phyloP scores from a whole-genome alignment of 2,888 invertebrate genomes.

The Cactoblastis cactorum region DNA sequence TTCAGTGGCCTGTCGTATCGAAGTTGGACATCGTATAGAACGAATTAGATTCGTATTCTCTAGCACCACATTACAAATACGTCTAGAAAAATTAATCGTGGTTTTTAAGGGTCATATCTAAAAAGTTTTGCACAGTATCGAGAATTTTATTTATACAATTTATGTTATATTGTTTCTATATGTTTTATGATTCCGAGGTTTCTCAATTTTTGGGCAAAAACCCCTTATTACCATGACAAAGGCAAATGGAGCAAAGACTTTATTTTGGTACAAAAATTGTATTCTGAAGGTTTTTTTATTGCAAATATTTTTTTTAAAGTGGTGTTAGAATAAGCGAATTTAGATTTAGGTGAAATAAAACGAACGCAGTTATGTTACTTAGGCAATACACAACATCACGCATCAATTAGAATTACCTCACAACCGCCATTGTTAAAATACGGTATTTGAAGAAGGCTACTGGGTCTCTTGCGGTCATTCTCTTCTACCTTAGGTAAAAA shows the following conservation, averaged over 20 bases:
- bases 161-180: too few species aligned
- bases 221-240: too few species aligned
- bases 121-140: too few species aligned
- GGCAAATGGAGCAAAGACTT: too few species aligned
- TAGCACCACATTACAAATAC: neutral
- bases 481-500: neutral
- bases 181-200: too few species aligned
- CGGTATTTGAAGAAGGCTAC: neutral
- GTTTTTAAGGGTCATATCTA: too few species aligned
- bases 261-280: too few species aligned
- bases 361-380: slow-evolving; percentile 16
- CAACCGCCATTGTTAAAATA: neutral
- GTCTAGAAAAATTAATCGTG: neutral
- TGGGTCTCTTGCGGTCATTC: neutral
- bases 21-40: slow-evolving; percentile 8
- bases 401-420: neutral
- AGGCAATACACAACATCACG: slow-evolving; percentile 12
- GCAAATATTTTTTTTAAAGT: too few species aligned
- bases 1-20: slow-evolving; percentile 6
- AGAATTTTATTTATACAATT: too few species aligned
- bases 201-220: too few species aligned
- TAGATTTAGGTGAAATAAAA: slow-evolving; percentile 7
- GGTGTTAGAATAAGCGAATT: neutral
- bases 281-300: too few species aligned
- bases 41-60: neutral